Evolutionary conservation across 2,888 invertebrate genomes (phyloP).

Genomic region (Brachyptera putata): DNA sequence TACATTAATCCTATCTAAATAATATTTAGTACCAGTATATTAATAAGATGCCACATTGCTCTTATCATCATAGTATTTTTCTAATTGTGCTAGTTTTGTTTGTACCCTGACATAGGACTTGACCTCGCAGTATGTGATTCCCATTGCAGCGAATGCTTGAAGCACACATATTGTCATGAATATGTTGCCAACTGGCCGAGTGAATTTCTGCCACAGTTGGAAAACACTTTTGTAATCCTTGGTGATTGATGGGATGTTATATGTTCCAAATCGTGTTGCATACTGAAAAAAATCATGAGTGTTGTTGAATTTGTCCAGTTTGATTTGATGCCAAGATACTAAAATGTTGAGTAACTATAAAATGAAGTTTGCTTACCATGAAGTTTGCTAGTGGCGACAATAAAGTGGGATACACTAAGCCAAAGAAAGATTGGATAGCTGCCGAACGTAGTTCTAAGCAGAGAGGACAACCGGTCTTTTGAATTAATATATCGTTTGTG

Average conservation of each 20-base stretch:
- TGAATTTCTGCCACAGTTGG: slow-evolving; percentile 50
- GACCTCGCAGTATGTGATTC: slow-evolving; percentile 59
- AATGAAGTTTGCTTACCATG: too few species aligned
- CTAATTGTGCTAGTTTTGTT: slow-evolving; percentile 17
- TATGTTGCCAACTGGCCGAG: slow-evolving; percentile 51
- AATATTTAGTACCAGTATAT: too few species aligned
- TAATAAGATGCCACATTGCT: too few species aligned
- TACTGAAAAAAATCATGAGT: slow-evolving; percentile 55
- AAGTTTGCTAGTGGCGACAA: slow-evolving; percentile 57
- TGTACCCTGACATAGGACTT: slow-evolving; percentile 41
- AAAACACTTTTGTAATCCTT: slow-evolving; percentile 54
- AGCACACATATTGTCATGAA: slow-evolving; percentile 48
- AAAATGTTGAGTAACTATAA: too few species aligned
- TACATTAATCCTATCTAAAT: too few species aligned
- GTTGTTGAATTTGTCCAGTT: too few species aligned
- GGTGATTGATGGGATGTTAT: slow-evolving; percentile 58
- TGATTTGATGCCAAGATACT: too few species aligned
- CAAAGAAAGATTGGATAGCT: slow-evolving; percentile 51
- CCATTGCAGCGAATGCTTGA: slow-evolving; percentile 54
- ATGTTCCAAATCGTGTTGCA: slow-evolving; percentile 58
- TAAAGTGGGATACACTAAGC: slow-evolving; percentile 57
- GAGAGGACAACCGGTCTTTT: slow-evolving; percentile 56
- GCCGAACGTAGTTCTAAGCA: slow-evolving; percentile 61
- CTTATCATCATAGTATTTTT: slow-evolving; percentile 15
- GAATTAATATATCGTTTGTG: slow-evolving; percentile 53